These are phyloP conservation scores for Halocynthia aurantium DNA, from an alignment of 23 tunicate species.

Conservation along the genomic window DNA sequence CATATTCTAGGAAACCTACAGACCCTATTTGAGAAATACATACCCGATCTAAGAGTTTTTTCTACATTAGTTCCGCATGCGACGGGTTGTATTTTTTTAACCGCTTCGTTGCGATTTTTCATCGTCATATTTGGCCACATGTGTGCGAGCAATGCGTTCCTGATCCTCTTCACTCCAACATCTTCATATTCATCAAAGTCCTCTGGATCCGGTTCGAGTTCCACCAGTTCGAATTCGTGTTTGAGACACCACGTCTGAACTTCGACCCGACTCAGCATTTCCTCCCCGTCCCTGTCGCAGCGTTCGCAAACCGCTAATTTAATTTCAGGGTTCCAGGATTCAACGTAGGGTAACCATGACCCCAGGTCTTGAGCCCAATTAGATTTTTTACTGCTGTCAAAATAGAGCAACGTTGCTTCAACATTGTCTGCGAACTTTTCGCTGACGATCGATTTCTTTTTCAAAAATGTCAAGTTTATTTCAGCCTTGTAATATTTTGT, in stretches of 20 bases:
- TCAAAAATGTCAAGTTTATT: conserved; percentile 20
- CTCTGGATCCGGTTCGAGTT: conserved; percentile 50
- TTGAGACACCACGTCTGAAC: conserved; percentile 54
- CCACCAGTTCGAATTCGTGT: conserved; percentile 61
- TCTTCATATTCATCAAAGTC: conserved; percentile 75
- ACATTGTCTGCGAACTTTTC: conserved; percentile 38
- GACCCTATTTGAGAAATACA: not conserved
- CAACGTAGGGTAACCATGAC: conserved; percentile 49
- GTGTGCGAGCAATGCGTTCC: conserved; percentile 45
- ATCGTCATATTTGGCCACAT: conserved; percentile 65
- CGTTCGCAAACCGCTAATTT: conserved; percentile 66
- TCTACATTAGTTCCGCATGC: not conserved
- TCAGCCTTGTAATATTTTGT: conserved; percentile 57
- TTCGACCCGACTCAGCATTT: conserved; percentile 26
- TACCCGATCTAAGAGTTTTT: not conserved
- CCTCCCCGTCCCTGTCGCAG: conserved; percentile 33
- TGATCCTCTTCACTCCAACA: conserved; percentile 42
- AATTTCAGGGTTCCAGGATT: conserved; percentile 57
- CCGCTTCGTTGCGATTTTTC: conserved; percentile 1
- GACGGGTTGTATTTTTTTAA: not conserved
- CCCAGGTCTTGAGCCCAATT: conserved; percentile 21
- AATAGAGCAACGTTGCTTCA: conserved; percentile 42
- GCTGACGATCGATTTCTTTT: conserved; percentile 34
- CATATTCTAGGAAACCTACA: not conserved
- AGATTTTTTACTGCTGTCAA: conserved; percentile 25